A percentile compares a stretch with the other conserved stretches of the same genome.
Evolutionary conservation across 2,888 invertebrate species (phyloP).

Genomic region (Cecidostiba fungosa): DNA sequence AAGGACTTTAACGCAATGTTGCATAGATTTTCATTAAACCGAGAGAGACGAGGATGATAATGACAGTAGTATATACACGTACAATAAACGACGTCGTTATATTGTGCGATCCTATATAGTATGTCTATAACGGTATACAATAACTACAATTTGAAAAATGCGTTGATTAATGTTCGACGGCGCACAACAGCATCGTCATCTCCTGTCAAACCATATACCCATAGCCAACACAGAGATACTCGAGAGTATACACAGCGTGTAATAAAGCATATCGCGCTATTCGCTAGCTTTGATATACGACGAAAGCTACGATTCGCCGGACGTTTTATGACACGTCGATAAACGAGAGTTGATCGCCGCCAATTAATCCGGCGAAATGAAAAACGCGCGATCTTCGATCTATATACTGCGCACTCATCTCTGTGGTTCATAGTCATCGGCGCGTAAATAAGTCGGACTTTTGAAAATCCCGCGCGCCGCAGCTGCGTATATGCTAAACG

Average conservation of each 20-base stretch:
- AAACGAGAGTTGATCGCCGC: conserved; percentile 39
- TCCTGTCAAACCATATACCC: neutral
- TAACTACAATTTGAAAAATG: neutral
- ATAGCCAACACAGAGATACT: neutral
- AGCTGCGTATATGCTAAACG: conserved; percentile 43
- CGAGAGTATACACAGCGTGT: neutral
- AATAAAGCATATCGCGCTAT: conserved; percentile 20
- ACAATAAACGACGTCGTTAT: no score
- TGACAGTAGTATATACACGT: no score
- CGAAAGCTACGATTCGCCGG: conserved; percentile 35
- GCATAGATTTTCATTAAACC: no score
- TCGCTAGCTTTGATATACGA: conserved; percentile 24
- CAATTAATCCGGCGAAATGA: conserved; percentile 45
- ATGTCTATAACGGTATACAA: neutral
- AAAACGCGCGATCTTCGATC: conserved; percentile 9
- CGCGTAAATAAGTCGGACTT: neutral
- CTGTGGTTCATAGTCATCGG: neutral
- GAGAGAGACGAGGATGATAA: no score
- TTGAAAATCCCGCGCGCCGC: neutral
- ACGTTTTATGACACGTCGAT: conserved; percentile 36
- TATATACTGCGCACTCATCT: no score
- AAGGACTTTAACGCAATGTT: neutral
- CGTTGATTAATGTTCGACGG: neutral
- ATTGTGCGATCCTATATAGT: no score
- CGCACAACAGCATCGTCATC: neutral